phyloP scores from a whole-genome alignment of 2,113 vertebrate genomes.

The Ciconia stormi region DNA sequence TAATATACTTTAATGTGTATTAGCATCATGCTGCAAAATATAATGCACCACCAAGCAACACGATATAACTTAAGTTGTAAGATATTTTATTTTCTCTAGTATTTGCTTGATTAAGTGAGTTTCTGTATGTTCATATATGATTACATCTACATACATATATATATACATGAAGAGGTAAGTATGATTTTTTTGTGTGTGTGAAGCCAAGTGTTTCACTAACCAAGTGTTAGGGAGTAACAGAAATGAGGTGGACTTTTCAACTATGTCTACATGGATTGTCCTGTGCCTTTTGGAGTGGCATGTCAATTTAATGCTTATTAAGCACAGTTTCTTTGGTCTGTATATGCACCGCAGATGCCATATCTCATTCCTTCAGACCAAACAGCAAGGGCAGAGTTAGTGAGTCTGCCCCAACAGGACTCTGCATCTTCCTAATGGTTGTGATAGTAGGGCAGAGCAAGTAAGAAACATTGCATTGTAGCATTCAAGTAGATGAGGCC shows the following conservation, averaged over 20 bases:
- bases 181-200: background rate
- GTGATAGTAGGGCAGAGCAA: background rate
- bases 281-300: background rate
- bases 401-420: background rate
- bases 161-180: background rate
- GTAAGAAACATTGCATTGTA: background rate
- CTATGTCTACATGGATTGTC: background rate
- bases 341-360: background rate
- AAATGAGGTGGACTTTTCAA: background rate
- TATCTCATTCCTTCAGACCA: background rate
- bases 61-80: background rate
- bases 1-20: background rate
- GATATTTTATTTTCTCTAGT: background rate
- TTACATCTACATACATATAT: background rate
- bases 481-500: background rate
- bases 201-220: background rate
- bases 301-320: background rate
- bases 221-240: background rate
- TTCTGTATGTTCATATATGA: background rate
- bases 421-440: background rate
- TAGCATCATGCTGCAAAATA: background rate
- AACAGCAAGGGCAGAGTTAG: background rate
- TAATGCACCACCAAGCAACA: background rate
- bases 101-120: background rate
- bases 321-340: background rate